Evolutionary conservation across 2,888 invertebrate species (phyloP), one percentile per base, ranked within the genome.

Genomic region (Polyommatus iphigenia): DNA sequence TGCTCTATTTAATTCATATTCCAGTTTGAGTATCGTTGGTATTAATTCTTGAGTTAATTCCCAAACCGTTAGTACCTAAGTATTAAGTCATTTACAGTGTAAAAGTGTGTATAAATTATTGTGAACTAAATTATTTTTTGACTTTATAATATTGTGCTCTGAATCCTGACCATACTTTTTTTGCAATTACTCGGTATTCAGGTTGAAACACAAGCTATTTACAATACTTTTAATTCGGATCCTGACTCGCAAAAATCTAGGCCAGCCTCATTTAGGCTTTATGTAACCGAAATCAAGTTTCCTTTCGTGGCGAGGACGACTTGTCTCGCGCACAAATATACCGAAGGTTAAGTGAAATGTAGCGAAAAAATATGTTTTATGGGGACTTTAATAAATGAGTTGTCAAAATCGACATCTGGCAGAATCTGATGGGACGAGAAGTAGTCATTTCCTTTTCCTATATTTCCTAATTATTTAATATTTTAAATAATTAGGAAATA

Each of bases 241-340:
- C 5, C 67, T 67, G 67, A 32, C 6, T 67, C 67, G 29, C n/a
- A 50, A 72, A 73, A 75, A 50, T 75, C 54, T 75, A 75, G 75
- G 50, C 75, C 75, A 73, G 41, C 20, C 36, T 72, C 41, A 73
- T 46, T 41, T 73, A 73, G 46, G 13, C 73, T 75, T 75, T 75
- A 75, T 75, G 54, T 75, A 75, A 75, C 75, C 75, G 50, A 75
- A 75, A 75, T 54, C 75, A 75, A 50, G 75, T 54, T 75, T 75
- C 75, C 54, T 29, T 75, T 15, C 54, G 50, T 20, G 54, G 75
- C 75, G 75, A 75, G 75, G 75, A 24, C 75, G 46, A 18, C 54
- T 15, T 50, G 75, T 75, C 75, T 29, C 46, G 20, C 46, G 15
- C 24, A 73, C 24, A 75, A 29, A 75, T 50, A 29, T 29, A 29